phyloP scores from a whole-genome alignment of 1,140 invertebrate species.

The Lanistes nyassanus region DNA sequence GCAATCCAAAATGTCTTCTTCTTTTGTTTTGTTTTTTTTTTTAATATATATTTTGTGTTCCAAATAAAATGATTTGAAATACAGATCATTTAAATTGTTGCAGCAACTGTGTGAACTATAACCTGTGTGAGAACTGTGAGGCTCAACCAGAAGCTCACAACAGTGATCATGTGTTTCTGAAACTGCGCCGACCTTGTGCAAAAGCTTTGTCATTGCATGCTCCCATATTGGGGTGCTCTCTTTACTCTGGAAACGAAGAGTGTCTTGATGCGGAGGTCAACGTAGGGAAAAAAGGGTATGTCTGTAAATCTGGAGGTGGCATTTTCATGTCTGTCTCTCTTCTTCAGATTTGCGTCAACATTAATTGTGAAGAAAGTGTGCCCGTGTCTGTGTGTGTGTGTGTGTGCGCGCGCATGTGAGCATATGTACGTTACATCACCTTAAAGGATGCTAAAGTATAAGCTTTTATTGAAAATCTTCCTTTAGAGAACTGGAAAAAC shows the following conservation, averaged over 20 bases:
- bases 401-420: slow-evolving; percentile 4
- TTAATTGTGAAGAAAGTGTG: not conserved
- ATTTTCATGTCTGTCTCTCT: not conserved
- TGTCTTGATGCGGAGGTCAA: not conserved
- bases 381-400: slow-evolving; percentile 10
- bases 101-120: slow-evolving; percentile 63
- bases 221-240: slow-evolving; percentile 37
- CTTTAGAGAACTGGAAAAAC: slow-evolving; percentile 2
- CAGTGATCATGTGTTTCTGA: slow-evolving; percentile 59
- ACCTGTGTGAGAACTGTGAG: slow-evolving; percentile 65
- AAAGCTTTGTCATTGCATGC: slow-evolving; percentile 32
- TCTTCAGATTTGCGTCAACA: too few species aligned
- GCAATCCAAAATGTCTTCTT: too few species aligned
- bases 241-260: slow-evolving; percentile 31
- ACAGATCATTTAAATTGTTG: slow-evolving; percentile 7
- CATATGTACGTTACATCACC: not conserved
- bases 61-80: not conserved
- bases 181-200: slow-evolving; percentile 53
- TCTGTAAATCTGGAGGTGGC: not conserved
- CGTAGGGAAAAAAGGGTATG: not conserved
- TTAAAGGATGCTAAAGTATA: not conserved
- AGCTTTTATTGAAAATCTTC: not conserved
- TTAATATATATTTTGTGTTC: not conserved
- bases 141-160: slow-evolving; percentile 50
- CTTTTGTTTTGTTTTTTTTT: not conserved